Evolutionary conservation across 2,113 vertebrate genomes (phyloP).

Genomic region (Pterocles gutturalis): DNA sequence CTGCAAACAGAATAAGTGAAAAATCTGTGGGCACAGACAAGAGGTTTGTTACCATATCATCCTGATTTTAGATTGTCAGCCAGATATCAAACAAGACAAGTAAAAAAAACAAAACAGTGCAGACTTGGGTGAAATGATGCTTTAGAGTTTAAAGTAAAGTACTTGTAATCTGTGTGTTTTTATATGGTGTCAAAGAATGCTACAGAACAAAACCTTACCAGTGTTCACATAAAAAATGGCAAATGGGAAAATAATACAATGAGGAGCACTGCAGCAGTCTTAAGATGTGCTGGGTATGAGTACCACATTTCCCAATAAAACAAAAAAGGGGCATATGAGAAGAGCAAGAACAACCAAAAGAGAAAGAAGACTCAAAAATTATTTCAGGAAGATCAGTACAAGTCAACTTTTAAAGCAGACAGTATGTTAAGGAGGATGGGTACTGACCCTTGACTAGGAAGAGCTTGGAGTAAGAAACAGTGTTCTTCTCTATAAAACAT

Average conservation of each 20-base stretch:
- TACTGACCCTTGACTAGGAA: neutral
- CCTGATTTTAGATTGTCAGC: neutral
- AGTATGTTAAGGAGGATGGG: neutral
- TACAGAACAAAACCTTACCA: neutral
- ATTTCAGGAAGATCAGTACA: neutral
- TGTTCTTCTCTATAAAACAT: neutral
- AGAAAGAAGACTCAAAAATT: neutral
- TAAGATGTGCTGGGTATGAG: neutral
- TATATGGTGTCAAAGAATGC: neutral
- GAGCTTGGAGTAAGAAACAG: neutral
- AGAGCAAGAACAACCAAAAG: neutral
- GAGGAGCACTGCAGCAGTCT: accelerated
- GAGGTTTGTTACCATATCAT: neutral
- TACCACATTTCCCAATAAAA: neutral
- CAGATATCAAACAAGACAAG: neutral
- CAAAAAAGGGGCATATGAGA: neutral
- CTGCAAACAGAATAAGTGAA: neutral
- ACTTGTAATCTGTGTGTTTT: neutral
- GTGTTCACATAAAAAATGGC: neutral
- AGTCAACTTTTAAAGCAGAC: neutral
- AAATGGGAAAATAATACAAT: neutral
- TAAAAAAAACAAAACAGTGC: neutral
- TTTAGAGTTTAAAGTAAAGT: neutral
- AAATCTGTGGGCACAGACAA: neutral
- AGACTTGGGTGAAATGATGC: neutral